Conservation (phyloP, 2,113 vertebrate species). For the Nothobranchius furzeri region DNA sequence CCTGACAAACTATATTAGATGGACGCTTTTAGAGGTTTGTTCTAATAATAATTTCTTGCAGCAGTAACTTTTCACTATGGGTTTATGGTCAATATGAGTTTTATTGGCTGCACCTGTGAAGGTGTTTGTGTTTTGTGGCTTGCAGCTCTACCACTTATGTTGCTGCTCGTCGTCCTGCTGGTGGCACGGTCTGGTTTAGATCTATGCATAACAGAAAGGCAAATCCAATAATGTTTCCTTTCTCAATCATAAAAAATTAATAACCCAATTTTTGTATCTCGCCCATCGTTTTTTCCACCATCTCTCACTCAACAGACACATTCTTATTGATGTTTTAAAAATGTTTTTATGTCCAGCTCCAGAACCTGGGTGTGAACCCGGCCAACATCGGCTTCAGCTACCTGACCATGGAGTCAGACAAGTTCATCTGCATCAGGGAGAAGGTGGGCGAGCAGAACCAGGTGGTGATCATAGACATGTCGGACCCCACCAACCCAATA, state of each 20-base stretch:
- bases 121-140: not conserved
- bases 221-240: too few relatives aligned
- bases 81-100: not conserved
- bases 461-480: constrained; percentile 90
- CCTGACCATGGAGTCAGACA: constrained; percentile 94
- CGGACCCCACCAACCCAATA: constrained; percentile 85
- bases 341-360: constrained; percentile 77
- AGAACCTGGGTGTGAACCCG: constrained; percentile 90
- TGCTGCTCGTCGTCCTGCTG: not conserved
- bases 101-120: constrained; percentile 4
- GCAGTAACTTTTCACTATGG: too few relatives aligned
- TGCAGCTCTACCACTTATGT: not conserved
- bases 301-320: not conserved
- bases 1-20: not conserved
- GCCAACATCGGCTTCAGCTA: constrained; percentile 92
- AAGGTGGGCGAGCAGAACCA: constrained; percentile 92
- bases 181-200: not conserved
- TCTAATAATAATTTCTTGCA: too few relatives aligned
- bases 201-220: not conserved
- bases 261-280: too few relatives aligned
- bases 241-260: too few relatives aligned
- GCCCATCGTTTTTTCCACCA: too few relatives aligned
- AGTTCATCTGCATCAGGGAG: constrained; percentile 92
- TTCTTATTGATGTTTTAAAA: too few relatives aligned
- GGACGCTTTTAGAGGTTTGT: too few relatives aligned